These are phyloP conservation scores for Schizaphis graminum DNA, from an alignment of 2,888 invertebrate species.

Conservation along the genomic window DNA sequence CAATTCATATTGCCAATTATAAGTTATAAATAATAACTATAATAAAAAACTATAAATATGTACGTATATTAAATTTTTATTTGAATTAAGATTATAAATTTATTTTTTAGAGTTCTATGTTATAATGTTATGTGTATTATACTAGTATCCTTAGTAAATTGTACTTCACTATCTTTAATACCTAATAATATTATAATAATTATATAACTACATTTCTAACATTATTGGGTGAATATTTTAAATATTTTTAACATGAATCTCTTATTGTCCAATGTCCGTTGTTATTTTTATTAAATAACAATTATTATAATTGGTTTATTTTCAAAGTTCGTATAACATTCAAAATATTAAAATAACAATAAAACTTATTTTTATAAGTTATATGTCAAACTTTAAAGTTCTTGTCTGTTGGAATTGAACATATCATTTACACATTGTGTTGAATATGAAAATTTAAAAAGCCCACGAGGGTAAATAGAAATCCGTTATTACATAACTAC, in stretches of 20 bases:
- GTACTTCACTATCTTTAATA: not conserved
- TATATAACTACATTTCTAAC: not conserved
- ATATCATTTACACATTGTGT: not conserved
- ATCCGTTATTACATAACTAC: slow-evolving; percentile 25
- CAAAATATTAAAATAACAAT: not conserved
- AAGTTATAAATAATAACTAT: not conserved
- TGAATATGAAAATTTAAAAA: slow-evolving; percentile 21
- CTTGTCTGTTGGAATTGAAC: not conserved
- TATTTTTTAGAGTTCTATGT: not conserved
- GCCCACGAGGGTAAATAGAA: not conserved
- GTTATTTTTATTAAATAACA: not conserved
- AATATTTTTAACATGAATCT: not conserved
- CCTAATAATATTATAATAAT: too few relatives aligned
- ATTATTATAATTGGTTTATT: not conserved
- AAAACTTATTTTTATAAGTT: not conserved
- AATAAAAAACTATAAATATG: not conserved
- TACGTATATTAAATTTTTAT: not conserved
- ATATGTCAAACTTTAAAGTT: not conserved
- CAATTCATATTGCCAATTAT: not conserved
- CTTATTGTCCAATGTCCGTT: not conserved
- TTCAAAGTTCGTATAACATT: not conserved
- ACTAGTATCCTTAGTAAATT: not conserved
- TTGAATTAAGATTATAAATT: not conserved
- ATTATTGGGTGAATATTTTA: not conserved
- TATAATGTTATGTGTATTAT: not conserved